Percentiles rank a stretch among this genome's conserved stretches.
phyloP scores from a whole-genome alignment of 2,113 vertebrate genomes.

The Struthio camelus region DNA sequence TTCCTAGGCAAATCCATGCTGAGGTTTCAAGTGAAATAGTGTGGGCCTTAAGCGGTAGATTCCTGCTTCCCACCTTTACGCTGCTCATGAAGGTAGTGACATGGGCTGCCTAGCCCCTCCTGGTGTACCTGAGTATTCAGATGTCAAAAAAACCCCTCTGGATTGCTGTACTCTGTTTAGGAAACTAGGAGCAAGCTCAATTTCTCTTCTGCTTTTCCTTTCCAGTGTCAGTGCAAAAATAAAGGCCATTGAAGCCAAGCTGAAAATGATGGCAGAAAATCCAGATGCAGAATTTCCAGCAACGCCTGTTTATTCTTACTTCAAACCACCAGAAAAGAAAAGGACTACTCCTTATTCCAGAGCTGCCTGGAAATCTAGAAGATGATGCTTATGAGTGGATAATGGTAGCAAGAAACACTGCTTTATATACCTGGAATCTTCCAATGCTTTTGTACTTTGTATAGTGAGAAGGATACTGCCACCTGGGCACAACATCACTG shows the following conservation, averaged over 20 bases:
- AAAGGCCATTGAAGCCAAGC: constrained; percentile 97
- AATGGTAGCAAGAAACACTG: constrained; percentile 44
- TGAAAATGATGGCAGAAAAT: constrained; percentile 99
- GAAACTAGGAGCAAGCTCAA: not conserved
- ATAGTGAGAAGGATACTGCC: constrained; percentile 40
- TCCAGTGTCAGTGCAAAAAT: constrained; percentile 94
- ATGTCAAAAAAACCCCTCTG: not conserved
- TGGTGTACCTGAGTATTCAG: not conserved
- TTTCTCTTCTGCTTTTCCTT: constrained; percentile 28
- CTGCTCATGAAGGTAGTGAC: not conserved
- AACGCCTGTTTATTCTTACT: constrained; percentile 91
- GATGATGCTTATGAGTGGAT: constrained; percentile 72
- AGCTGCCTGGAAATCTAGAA: constrained; percentile 81
- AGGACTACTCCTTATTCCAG: constrained; percentile 92
- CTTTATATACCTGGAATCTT: constrained; percentile 39
- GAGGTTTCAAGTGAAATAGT: not conserved
- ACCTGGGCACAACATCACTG: not conserved
- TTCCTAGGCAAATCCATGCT: not conserved
- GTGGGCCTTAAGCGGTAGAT: not conserved
- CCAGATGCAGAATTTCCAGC: constrained; percentile 89
- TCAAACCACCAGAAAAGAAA: constrained; percentile 94
- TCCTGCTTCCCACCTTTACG: not conserved
- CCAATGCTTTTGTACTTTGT: constrained; percentile 65
- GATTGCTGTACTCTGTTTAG: not conserved
- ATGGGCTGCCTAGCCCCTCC: not conserved